Conservation (phyloP, 2,888 invertebrate species). For the Alsophila aescularia region DNA sequence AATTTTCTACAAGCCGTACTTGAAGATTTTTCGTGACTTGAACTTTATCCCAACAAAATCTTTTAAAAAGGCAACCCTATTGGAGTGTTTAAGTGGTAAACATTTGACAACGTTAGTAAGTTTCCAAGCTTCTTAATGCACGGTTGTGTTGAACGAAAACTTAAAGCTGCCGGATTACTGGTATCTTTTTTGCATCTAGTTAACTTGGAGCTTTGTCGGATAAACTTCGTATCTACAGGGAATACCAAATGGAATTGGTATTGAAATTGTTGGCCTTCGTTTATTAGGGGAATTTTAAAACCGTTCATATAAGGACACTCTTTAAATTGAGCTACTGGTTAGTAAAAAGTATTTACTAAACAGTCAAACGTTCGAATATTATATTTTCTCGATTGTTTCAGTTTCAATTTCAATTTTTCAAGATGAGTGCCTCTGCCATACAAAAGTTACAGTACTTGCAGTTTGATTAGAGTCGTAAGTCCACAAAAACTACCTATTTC, state of each 20-base stretch:
- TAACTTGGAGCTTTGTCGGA: slow-evolving; percentile 33
- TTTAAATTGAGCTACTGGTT: too few relatives aligned
- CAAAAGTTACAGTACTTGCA: too few relatives aligned
- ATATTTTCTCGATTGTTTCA: too few relatives aligned
- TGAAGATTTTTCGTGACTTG: too few relatives aligned
- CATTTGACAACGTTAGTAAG: slow-evolving; percentile 38
- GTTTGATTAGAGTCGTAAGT: too few relatives aligned
- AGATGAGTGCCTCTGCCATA: too few relatives aligned
- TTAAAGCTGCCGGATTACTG: slow-evolving; percentile 38
- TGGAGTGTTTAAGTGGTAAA: slow-evolving; percentile 37
- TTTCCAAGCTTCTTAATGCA: slow-evolving; percentile 29
- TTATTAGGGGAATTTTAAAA: neutral
- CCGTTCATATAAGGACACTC: too few relatives aligned
- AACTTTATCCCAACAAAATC: neutral
- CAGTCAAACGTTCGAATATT: too few relatives aligned
- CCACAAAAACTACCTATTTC: too few relatives aligned
- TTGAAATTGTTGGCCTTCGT: neutral
- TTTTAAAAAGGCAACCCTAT: slow-evolving; percentile 13
- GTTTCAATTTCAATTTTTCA: too few relatives aligned
- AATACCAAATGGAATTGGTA: slow-evolving; percentile 10
- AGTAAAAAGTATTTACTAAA: too few relatives aligned
- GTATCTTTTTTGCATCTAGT: slow-evolving; percentile 42
- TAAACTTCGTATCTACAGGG: slow-evolving; percentile 22
- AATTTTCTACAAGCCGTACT: too few relatives aligned
- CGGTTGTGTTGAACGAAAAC: slow-evolving; percentile 34